phyloP scores from a whole-genome alignment of 2,888 invertebrate species.

The Congeria kusceri region DNA sequence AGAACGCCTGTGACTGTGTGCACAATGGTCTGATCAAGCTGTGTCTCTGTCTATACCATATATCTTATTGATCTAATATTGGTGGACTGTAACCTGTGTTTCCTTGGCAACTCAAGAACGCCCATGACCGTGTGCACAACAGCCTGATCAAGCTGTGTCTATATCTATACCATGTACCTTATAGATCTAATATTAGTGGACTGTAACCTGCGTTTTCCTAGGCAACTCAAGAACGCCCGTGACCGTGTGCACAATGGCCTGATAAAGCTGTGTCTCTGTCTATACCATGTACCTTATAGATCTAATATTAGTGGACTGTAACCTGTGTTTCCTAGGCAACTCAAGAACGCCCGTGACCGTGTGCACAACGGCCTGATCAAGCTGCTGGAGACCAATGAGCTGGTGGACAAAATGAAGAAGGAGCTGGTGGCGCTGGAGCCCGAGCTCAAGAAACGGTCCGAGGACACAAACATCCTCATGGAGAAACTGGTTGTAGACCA shows the following conservation, averaged over 20 bases:
- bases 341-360: slow-evolving; percentile 82
- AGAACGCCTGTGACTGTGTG: no score
- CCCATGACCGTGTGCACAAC: slow-evolving; percentile 84
- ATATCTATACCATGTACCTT: slow-evolving; percentile 88
- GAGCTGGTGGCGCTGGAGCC: slow-evolving; percentile 93
- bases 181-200: no score
- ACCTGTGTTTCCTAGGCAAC: slow-evolving; percentile 72
- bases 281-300: no score
- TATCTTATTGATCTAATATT: no score
- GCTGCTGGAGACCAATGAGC: slow-evolving; percentile 92
- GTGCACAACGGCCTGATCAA: slow-evolving; percentile 88
- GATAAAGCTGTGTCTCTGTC: slow-evolving; percentile 90
- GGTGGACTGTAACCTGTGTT: no score
- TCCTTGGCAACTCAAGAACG: slow-evolving; percentile 81
- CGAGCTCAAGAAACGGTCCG: slow-evolving; percentile 91
- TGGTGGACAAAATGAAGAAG: slow-evolving; percentile 94
- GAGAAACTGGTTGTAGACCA: slow-evolving; percentile 92
- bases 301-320: no score
- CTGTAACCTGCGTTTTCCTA: slow-evolving; percentile 45
- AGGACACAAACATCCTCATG: slow-evolving; percentile 91
- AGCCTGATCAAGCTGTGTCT: slow-evolving; percentile 90
- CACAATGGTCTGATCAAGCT: no score
- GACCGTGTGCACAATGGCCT: slow-evolving; percentile 85
- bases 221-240: slow-evolving; percentile 81
- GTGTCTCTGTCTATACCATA: no score